These are phyloP conservation scores for Novumbra hubbsi DNA, from an alignment of 2,797 vertebrate genomes.

Conservation along the genomic window DNA sequence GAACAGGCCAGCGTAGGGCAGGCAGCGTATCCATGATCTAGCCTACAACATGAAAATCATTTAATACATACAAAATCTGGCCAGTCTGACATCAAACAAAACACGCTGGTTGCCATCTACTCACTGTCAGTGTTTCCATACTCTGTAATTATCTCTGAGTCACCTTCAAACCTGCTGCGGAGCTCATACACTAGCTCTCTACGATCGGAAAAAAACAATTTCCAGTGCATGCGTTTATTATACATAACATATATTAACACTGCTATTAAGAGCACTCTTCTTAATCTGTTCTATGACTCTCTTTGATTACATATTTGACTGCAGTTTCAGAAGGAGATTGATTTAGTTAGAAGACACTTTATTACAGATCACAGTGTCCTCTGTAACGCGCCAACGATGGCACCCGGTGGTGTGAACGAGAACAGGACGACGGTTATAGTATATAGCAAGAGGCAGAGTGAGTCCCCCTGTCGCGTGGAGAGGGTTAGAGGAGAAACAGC, in stretches of 20 bases:
- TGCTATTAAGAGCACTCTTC: no score
- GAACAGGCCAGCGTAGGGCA: no score
- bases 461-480: slow-evolving; percentile 8
- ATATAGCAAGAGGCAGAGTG: slow-evolving; percentile 10
- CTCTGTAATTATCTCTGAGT: slow-evolving; percentile 43
- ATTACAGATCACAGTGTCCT: not conserved
- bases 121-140: no score
- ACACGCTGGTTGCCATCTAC: no score
- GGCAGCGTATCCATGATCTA: no score
- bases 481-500: slow-evolving; percentile 1
- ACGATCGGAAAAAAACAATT: slow-evolving; percentile 6
- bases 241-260: not conserved
- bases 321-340: no score
- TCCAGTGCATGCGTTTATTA: not conserved
- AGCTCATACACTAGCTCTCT: slow-evolving; percentile 34
- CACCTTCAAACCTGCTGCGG: slow-evolving; percentile 34
- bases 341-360: no score
- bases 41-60: no score
- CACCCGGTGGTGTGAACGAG: slow-evolving; percentile 35
- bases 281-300: no score
- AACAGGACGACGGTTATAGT: not conserved
- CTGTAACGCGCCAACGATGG: slow-evolving; percentile 40
- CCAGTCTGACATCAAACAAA: no score
- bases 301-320: no score
- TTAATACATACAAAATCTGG: no score